A percentile compares a stretch with the other conserved stretches of the same genome.
Evolutionary conservation across 2,888 invertebrate genomes (phyloP).

Genomic region (Ennomos fuscantarius): DNA sequence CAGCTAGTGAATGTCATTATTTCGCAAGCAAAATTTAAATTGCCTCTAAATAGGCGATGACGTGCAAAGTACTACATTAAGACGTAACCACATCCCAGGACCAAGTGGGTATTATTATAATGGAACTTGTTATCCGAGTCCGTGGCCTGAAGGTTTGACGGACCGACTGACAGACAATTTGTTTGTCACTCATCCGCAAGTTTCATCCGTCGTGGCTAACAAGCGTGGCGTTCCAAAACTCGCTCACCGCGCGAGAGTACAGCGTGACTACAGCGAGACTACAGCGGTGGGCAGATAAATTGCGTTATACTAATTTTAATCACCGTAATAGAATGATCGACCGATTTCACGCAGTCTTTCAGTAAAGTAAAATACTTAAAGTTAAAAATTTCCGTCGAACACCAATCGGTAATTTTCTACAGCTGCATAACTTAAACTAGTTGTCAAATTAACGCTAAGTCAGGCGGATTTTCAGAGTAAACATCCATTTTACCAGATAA

Average conservation of each 20-base stretch:
- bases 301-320: too few species aligned
- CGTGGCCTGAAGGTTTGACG: constrained; percentile 23
- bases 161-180: constrained; percentile 58
- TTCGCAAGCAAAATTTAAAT: too few species aligned
- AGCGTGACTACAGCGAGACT: constrained; percentile 1
- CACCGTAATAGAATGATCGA: too few species aligned
- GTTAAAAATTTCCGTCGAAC: too few species aligned
- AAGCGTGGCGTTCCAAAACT: constrained; percentile 52
- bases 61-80: constrained; percentile 31
- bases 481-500: neutral
- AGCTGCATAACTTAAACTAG: too few species aligned
- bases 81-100: constrained; percentile 34
- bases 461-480: too few species aligned
- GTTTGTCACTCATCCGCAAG: constrained; percentile 58
- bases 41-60: constrained; percentile 24
- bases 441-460: too few species aligned
- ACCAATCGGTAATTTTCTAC: too few species aligned
- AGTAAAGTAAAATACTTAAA: too few species aligned
- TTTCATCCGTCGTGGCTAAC: constrained; percentile 48
- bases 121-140: constrained; percentile 34
- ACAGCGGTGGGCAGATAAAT: too few species aligned
- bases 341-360: too few species aligned
- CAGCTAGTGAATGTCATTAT: too few species aligned
- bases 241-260: constrained; percentile 41
- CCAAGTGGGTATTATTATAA: constrained; percentile 38